Percentiles rank a stretch among this genome's conserved stretches.
Evolutionary conservation across 2,888 invertebrate species (phyloP).

Genomic region (Ectemnius lituratus): DNA sequence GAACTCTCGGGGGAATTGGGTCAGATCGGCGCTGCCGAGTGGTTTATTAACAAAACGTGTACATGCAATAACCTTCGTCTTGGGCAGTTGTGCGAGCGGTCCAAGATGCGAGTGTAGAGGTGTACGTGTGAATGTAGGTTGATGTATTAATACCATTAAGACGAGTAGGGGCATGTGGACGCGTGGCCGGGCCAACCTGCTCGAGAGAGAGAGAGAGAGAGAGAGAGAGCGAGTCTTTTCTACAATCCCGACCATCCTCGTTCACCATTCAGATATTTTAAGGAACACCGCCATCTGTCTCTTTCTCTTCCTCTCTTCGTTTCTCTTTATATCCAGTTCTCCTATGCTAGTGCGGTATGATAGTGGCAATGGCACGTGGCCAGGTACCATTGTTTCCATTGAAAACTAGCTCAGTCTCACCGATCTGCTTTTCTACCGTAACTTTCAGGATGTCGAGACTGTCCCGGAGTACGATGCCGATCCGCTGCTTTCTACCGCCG

Average conservation of each 20-base stretch:
- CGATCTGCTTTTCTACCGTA: slow-evolving; percentile 14
- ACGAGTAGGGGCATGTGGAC: slow-evolving; percentile 29
- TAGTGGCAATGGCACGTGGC: slow-evolving; percentile 20
- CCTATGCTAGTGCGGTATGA: slow-evolving; percentile 17
- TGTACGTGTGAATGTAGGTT: slow-evolving; percentile 53
- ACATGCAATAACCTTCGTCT: slow-evolving; percentile 51
- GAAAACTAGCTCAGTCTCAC: slow-evolving; percentile 16
- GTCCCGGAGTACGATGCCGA: no score
- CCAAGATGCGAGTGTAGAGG: slow-evolving; percentile 15
- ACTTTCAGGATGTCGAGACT: no score
- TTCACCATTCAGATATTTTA: slow-evolving; percentile 3
- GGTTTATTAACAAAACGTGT: slow-evolving; percentile 62
- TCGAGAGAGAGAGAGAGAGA: neutral
- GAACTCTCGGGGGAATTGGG: slow-evolving; percentile 62
- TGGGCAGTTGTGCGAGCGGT: slow-evolving; percentile 24
- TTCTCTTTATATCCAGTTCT: no score
- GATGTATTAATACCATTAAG: slow-evolving; percentile 61
- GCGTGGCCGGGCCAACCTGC: slow-evolving; percentile 18
- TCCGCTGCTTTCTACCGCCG: no score
- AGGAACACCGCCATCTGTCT: neutral
- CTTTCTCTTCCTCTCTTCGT: no score
- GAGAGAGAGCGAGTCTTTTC: neutral
- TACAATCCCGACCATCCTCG: neutral
- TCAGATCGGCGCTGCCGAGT: slow-evolving; percentile 54
- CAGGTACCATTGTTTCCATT: slow-evolving; percentile 36